Evolutionary conservation across 2,797 vertebrate genomes (phyloP), one percentile per base, ranked within the genome.

Genomic region (Varecia variegata): DNA sequence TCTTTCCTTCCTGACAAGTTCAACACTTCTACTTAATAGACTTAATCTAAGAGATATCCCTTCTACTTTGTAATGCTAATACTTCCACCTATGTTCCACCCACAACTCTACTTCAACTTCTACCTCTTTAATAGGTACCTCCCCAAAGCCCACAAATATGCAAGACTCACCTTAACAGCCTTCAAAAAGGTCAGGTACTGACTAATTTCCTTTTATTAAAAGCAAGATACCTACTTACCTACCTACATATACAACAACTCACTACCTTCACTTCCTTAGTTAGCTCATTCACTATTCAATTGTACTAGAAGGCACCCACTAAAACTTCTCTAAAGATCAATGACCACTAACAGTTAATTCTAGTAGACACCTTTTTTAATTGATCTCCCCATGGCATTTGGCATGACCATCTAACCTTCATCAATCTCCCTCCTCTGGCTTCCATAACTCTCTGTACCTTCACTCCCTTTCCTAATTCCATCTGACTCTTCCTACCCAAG

Each of bases 1-100:
- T 94, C 32, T 47, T 85, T 74, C 23, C 54, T 70, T 60, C 15
- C 73, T 30, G 45, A 47, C 35, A 79, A 95, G 11, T 45, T 91
- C 52, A 96, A 90, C 12, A 84, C 60, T 81, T 80, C 68, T 94
- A 87, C 40, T 76, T 27, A 80, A 68, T 56, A 91, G 50, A 95
- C 20, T 80, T 71, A 38, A 32, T 70, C 18, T 73, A 86, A 77
- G 62, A 93, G 18, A 40, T 18, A 1, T 54, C 54, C n/a, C 58
- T 62, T 45, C 50, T 71, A 40, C 65, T 58, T 40, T 58, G 27
- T 8, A 74, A 83, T 7, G 13, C 14, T 77, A 54, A 18, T 40
- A 83, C 12, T 77, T 32, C 35, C 43, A 56, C 14, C 52, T 79
- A 56, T 43, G 15, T 52, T 90, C 71, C 15, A 85, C 52, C 23